Base-by-base conservation (phyloP, 2,113 vertebrate species). In the Anhinga rufa region DNA sequence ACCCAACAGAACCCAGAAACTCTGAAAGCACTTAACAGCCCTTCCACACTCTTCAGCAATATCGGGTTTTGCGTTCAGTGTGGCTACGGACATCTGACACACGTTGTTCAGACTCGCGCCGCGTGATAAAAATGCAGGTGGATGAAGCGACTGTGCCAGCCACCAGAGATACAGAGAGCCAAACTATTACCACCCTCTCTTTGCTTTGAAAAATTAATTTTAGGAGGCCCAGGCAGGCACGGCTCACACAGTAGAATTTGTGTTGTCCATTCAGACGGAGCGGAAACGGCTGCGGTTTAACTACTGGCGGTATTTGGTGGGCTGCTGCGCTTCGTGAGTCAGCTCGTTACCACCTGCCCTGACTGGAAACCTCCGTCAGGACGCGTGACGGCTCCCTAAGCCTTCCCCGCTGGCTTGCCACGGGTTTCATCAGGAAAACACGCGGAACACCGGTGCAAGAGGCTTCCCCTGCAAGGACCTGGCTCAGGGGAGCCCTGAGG, bases 31-130 rank as follows among this genome's bases (percentile, higher is more conserved):
- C 9, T 46, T 3, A 8, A 25, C 11, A 66, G 57, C 66, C 51
- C 24, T 42, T 14, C 44, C 62, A 15, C 17, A 2, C 48, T 4
- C 48, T 57, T 26, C 49, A 28, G 55, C 49, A 32, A 4, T 9
- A 8, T 5, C 6, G 9, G 26, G 13, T 1, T 81, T 70, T 70
- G 46, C 42, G 8, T 10, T 46, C 32, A 17, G 34, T 0, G 19
- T 0, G 49, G 22, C 44, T 6, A 1, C 12, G 3, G 26, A 3
- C 6, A 5, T 4, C 12, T n/a, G 42, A 3, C 25, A 1, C 0
- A 3, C 2, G 0, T 6, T 3, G 7, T 20, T 16, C 9, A 4
- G 15, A 14, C 28, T 2, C 3, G 11, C 2, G 4, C 1, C 3
- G 11, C 2, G 4, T 2, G 4, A 21, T 7, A 9, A 6, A 15